Evolutionary conservation across 2,888 invertebrate genomes (phyloP).

Genomic region (Lepetodrilus schrolli): DNA sequence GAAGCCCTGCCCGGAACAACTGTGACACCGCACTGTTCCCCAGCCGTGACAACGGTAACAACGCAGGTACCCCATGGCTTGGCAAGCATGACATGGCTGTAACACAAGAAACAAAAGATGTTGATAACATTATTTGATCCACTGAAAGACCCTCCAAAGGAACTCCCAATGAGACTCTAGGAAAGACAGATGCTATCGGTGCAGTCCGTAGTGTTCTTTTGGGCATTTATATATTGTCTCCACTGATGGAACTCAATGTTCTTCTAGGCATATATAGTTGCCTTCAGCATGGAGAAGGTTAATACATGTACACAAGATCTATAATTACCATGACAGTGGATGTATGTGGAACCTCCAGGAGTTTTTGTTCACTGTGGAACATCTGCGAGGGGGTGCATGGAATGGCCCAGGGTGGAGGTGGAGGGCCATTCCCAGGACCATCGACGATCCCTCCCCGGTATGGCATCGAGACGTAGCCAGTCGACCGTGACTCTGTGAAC

Average conservation of each 20-base stretch:
- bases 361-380: conserved; percentile 76
- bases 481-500: conserved; percentile 77
- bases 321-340: conserved; percentile 74
- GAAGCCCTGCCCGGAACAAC: conserved; percentile 42
- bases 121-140: too few relatives aligned
- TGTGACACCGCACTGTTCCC: conserved; percentile 44
- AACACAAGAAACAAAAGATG: too few relatives aligned
- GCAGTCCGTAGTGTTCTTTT: too few relatives aligned
- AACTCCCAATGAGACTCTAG: too few relatives aligned
- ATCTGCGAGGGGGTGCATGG: conserved; percentile 72
- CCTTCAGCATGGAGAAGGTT: too few relatives aligned
- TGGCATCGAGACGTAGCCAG: conserved; percentile 77
- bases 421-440: conserved; percentile 68
- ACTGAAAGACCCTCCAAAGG: too few relatives aligned
- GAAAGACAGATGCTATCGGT: too few relatives aligned
- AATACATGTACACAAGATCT: background rate
- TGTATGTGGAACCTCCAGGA: conserved; percentile 78
- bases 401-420: conserved; percentile 77
- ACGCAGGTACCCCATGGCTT: conserved; percentile 76
- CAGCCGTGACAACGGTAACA: conserved; percentile 63
- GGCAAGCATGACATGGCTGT: conserved; percentile 70
- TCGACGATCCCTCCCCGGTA: conserved; percentile 75
- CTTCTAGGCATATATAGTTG: too few relatives aligned
- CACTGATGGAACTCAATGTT: too few relatives aligned
- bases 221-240: too few relatives aligned